Evolutionary conservation across 2,797 vertebrate genomes (phyloP), one percentile per base, ranked within the genome.

Genomic region (Pangasius sanitwongsei): DNA sequence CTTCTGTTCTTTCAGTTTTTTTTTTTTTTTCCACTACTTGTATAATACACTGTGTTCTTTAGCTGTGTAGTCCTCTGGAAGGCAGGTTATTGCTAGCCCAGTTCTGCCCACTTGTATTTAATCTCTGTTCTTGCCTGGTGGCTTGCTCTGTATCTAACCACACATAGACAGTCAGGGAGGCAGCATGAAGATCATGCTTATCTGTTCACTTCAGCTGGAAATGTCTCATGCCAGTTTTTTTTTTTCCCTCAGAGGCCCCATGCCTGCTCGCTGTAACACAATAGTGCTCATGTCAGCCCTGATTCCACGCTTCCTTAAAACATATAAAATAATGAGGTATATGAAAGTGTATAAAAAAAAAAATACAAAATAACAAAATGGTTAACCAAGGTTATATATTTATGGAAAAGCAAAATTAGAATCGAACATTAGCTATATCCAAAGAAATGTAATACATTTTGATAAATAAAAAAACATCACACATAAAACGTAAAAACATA

Each of bases 141-240:
- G 48, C 61, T 89, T 87, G 13, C 18, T 7, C 37, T 80, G 59
- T 87, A 87, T 86, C 88, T 85, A 41, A 63, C 50, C 23, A 41
- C 41, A 77, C n/a, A 48, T 69, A 87, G 65, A 31, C n/a, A 59
- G 72, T 28, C n/a, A 69, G 65, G 34, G 55, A 78, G 23, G 41
- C 20, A 69, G 70, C 72, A 23, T 4, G 72, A 61, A 69, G 83
- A 65, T 83, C 72, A 34, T 83, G 48, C 63, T 90, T 90, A 90
- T 90, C 89, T 87, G 18, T 77, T 75, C 41, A 59, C 44, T 85
- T 70, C 89, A 90, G 89, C 89, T 85, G 63, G 72, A 84, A 83
- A 50, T 75, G n/a, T 85, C 72, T 87, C 61, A 77, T 61, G 34
- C 80, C 59, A 74, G 85, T 86, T 31, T 57, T 31, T 57, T 61